Evolutionary conservation across 2,888 invertebrate species (phyloP), one percentile per base, ranked within the genome.

Genomic region (Poecilus cupreus): DNA sequence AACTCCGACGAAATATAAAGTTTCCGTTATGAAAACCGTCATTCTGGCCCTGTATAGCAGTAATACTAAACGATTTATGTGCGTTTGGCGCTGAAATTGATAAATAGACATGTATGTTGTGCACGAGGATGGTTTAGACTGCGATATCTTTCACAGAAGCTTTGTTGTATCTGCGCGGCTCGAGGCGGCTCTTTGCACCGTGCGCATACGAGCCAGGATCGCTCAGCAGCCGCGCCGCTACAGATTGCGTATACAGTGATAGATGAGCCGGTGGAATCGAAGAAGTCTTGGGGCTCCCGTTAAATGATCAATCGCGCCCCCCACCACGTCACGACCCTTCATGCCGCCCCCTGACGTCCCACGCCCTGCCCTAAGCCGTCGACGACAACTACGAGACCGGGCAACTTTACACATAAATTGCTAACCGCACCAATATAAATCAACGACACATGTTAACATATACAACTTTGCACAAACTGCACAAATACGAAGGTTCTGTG

Each of bases 361-460:
- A 3, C 13, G 13, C 16, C 60, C 72, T 51, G 32, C 32, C 13
- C 13, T 37, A 51, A 43, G 51, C 51, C 37, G n/a, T 10, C 51
- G 51, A 75, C 75, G 75, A 75, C 75, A 75, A 49, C 13, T 49
- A 49, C 49, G 32, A 32, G 32, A 18, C 75, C 74, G 46, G 43
- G 32, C 75, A 81, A 81, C 81, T 81, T 81, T 81, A 46, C 81
- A 81, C 81, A 81, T 81, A 81, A 81, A 81, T 81, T 81, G 75
- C 81, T 64, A 81, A 81, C 81, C 81, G 81, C 75, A 64, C 81
- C 75, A 72, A 80, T 81, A 81, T 81, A 81, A 81, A 81, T 81
- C 81, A 81, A 75, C 81, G 81, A 81, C 81, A 81, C 75, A 64
- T 81, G 81, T 81, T 81, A 81, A 81, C 81, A 81, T 81, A 81